Percentiles rank a stretch among this genome's conserved stretches.
Evolutionary conservation across 92 coral and sea anemone species (phyloP).

Genomic region (Meandrina meandrites): DNA sequence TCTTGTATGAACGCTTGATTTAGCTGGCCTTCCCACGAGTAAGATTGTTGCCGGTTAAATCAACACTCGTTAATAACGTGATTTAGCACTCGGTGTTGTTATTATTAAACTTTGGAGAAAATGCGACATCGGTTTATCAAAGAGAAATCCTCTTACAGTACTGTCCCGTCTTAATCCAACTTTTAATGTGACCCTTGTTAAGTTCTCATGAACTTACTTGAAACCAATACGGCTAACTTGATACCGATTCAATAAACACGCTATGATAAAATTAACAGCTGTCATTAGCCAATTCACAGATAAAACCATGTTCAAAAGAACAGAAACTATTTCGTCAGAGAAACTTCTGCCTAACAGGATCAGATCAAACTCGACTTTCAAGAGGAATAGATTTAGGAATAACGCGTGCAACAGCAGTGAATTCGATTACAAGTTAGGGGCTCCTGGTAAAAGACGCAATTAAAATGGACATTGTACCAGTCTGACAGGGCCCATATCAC

Average conservation of each 20-base stretch:
- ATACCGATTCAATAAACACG: neutral
- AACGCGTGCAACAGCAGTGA: neutral
- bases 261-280: slow-evolving; percentile 15
- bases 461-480: neutral
- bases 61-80: too few relatives aligned
- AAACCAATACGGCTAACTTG: neutral
- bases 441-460: neutral
- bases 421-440: neutral
- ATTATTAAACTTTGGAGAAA: neutral
- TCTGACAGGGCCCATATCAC: slow-evolving; percentile 6
- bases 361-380: neutral
- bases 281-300: slow-evolving; percentile 21
- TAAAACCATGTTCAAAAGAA: neutral
- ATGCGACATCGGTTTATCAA: neutral
- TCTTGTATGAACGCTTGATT: neutral
- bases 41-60: neutral
- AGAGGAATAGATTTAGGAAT: neutral
- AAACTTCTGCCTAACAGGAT: neutral
- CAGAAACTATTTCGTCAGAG: neutral
- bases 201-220: neutral
- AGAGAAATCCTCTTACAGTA: neutral
- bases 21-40: neutral
- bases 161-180: neutral
- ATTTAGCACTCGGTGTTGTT: neutral
- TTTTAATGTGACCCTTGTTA: neutral